phyloP scores from a whole-genome alignment of 2,113 vertebrate species.

The Polypterus bichir region DNA sequence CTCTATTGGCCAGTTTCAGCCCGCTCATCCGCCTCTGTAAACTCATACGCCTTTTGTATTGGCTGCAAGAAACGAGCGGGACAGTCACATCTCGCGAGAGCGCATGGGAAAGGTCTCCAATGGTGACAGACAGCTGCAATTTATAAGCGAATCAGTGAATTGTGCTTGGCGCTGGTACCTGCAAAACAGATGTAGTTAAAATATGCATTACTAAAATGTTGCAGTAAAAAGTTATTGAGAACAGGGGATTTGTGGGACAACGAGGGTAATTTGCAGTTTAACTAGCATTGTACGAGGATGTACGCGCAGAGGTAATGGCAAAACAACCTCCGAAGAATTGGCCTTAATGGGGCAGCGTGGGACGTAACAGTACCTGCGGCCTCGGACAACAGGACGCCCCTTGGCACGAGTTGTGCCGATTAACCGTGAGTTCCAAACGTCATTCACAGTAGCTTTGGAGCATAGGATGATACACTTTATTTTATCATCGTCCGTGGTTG shows the following conservation, averaged over 20 bases:
- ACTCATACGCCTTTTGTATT: constrained; percentile 3
- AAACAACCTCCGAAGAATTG: background rate
- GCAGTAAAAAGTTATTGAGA: background rate
- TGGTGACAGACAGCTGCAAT: constrained; percentile 16
- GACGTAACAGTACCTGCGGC: too few relatives aligned
- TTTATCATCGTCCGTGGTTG: too few relatives aligned
- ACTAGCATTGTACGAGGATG: background rate
- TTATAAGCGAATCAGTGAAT: background rate
- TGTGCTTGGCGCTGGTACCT: background rate
- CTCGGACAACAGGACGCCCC: too few relatives aligned
- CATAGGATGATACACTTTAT: too few relatives aligned
- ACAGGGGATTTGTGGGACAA: background rate
- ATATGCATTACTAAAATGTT: constrained; percentile 3
- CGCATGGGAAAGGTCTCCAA: constrained; percentile 13
- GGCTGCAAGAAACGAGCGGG: background rate
- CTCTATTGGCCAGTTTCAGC: constrained; percentile 4
- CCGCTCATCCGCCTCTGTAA: constrained; percentile 8
- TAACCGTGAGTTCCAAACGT: too few relatives aligned
- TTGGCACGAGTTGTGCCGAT: too few relatives aligned
- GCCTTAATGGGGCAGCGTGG: too few relatives aligned
- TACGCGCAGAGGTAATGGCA: background rate
- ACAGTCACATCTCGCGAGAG: constrained; percentile 19
- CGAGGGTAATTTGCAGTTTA: background rate
- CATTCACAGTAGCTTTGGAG: too few relatives aligned
- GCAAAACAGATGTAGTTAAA: background rate